These are phyloP conservation scores for Andricus quercusramuli DNA, from an alignment of 2,888 invertebrate genomes.

Conservation along the genomic window DNA sequence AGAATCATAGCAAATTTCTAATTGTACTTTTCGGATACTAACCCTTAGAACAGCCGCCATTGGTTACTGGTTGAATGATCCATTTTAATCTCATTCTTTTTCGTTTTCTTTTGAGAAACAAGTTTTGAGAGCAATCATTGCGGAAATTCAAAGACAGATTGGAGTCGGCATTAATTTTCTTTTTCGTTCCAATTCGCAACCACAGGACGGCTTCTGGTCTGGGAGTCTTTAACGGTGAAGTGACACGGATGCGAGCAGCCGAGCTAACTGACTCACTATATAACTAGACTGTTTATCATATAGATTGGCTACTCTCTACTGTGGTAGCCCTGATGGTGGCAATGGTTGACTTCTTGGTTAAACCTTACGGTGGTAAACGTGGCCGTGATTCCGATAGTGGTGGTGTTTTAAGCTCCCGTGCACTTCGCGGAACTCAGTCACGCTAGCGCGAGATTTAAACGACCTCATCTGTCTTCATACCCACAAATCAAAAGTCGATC, in stretches of 20 bases:
- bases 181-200: conserved; percentile 38
- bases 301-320: conserved; percentile 69
- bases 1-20: no score
- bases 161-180: conserved; percentile 15
- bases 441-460: conserved; percentile 40
- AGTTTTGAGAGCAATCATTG: background rate
- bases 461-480: conserved; percentile 33
- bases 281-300: conserved; percentile 75
- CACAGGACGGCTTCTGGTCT: conserved; percentile 43
- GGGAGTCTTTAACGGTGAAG: conserved; percentile 56
- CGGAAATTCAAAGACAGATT: conserved; percentile 21
- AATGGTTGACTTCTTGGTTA: conserved; percentile 33
- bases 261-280: conserved; percentile 47
- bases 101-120: background rate
- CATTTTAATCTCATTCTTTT: background rate
- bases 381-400: conserved; percentile 14
- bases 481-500: conserved; percentile 4
- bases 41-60: no score
- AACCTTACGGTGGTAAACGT: conserved; percentile 3
- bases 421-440: conserved; percentile 50
- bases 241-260: conserved; percentile 58
- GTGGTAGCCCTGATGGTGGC: conserved; percentile 31
- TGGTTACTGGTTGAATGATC: background rate
- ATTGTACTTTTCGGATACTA: no score
- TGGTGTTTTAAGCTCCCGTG: conserved; percentile 42